These are phyloP conservation scores for Capreolus pygargus DNA, from an alignment of 2,113 vertebrate species.

Conservation along the genomic window DNA sequence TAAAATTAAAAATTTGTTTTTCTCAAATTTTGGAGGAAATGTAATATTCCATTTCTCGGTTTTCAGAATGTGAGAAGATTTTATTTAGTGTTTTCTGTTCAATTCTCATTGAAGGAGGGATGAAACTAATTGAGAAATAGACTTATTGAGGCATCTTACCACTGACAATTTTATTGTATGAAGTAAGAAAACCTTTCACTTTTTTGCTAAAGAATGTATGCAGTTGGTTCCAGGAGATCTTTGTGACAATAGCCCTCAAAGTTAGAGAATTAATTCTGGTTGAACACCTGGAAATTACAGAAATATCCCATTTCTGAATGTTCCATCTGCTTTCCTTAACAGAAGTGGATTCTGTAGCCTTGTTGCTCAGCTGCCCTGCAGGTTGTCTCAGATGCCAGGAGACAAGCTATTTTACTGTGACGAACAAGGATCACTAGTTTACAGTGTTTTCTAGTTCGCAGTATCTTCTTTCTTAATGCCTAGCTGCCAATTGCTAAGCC, in stretches of 20 bases:
- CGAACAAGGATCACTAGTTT: not conserved
- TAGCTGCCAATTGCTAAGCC: not conserved
- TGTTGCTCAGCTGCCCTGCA: not conserved
- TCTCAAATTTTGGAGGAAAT: not conserved
- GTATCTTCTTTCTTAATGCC: not conserved
- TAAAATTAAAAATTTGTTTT: conserved; percentile 11
- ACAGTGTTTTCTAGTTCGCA: not conserved
- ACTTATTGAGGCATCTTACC: not conserved
- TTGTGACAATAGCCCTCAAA: not conserved
- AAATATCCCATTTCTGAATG: not conserved
- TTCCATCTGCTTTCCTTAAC: not conserved
- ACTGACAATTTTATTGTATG: not conserved
- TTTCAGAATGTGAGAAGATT: not conserved
- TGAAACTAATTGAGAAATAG: not conserved
- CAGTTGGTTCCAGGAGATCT: not conserved
- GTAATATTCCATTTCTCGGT: not conserved
- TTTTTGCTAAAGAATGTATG: not conserved
- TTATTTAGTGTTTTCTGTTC: not conserved
- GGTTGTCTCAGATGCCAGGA: not conserved
- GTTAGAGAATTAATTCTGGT: not conserved
- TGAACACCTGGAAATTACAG: not conserved
- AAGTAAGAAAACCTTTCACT: not conserved
- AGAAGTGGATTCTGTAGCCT: not conserved
- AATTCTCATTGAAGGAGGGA: not conserved
- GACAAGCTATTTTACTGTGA: not conserved